Conservation (phyloP, 2,888 invertebrate species). For the Synergus umbraculus region DNA sequence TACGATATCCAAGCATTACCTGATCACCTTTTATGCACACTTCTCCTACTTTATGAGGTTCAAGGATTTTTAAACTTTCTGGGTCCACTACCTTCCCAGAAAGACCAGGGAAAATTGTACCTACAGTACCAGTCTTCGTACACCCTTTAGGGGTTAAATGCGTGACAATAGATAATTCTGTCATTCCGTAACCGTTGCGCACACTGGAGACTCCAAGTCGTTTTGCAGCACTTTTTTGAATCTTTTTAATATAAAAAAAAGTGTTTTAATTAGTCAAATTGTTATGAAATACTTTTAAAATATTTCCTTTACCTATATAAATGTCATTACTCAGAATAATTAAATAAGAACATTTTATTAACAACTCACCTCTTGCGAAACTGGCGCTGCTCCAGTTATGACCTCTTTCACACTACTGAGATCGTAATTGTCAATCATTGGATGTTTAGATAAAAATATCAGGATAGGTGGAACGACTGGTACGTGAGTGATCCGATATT, state of each 20-base stretch:
- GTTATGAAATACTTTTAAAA: neutral
- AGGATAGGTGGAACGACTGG: conserved; percentile 91
- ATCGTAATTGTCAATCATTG: conserved; percentile 86
- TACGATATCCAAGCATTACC: conserved; percentile 74
- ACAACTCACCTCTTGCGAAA: conserved; percentile 82
- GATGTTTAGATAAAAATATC: conserved; percentile 88
- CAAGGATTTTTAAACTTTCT: neutral
- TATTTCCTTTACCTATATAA: neutral
- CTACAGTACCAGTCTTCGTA: neutral
- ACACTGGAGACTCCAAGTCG: neutral
- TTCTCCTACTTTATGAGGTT: neutral
- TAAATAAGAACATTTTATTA: neutral
- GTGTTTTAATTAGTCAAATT: neutral
- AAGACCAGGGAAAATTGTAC: neutral
- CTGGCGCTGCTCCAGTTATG: conserved; percentile 87
- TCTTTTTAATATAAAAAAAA: neutral
- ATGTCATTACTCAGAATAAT: neutral
- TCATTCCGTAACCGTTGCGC: conserved; percentile 85
- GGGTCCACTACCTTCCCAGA: neutral
- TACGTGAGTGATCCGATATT: conserved; percentile 77
- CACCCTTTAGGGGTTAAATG: neutral
- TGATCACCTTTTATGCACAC: neutral
- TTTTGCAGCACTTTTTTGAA: neutral
- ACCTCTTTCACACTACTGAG: conserved; percentile 84
- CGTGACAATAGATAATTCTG: conserved; percentile 78